phyloP scores from a whole-genome alignment of 2,888 invertebrate species.

The Globia sparganii region DNA sequence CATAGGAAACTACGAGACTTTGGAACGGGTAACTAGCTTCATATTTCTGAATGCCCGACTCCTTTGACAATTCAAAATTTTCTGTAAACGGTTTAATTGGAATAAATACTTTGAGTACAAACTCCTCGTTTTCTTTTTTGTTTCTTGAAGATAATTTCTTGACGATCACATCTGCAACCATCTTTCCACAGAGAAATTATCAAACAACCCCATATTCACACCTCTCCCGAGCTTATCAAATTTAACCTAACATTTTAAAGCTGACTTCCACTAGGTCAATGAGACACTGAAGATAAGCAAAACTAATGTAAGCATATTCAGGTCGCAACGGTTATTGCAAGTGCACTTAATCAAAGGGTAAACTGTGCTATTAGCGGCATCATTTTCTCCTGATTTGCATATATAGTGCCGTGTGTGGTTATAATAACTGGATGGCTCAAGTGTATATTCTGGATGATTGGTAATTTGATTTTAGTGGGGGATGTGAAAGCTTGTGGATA shows the following conservation, averaged over 20 bases:
- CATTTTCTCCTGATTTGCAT: slow-evolving; percentile 84
- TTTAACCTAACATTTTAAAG: slow-evolving; percentile 40
- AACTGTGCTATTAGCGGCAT: slow-evolving; percentile 73
- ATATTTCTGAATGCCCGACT: not conserved
- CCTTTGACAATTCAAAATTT: not conserved
- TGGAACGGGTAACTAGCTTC: not conserved
- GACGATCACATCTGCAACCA: not conserved
- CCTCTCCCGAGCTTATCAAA: slow-evolving; percentile 43
- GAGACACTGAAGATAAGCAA: slow-evolving; percentile 58
- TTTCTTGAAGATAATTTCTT: not conserved
- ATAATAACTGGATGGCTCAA: slow-evolving; percentile 63
- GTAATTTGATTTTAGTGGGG: slow-evolving; percentile 45
- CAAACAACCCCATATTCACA: slow-evolving; percentile 22
- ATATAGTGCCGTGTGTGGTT: slow-evolving; percentile 69
- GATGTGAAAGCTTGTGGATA: slow-evolving; percentile 51
- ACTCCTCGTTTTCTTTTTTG: no score
- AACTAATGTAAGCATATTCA: slow-evolving; percentile 60
- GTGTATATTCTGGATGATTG: slow-evolving; percentile 58
- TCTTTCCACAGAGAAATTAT: slow-evolving; percentile 19
- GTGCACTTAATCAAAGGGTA: slow-evolving; percentile 75
- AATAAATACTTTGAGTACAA: not conserved
- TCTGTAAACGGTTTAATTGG: not conserved
- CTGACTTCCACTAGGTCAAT: slow-evolving; percentile 45
- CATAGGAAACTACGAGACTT: not conserved
- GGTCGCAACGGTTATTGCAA: slow-evolving; percentile 55